Evolutionary conservation across 2,113 vertebrate genomes (phyloP).

Genomic region (Zosterops japonicus): DNA sequence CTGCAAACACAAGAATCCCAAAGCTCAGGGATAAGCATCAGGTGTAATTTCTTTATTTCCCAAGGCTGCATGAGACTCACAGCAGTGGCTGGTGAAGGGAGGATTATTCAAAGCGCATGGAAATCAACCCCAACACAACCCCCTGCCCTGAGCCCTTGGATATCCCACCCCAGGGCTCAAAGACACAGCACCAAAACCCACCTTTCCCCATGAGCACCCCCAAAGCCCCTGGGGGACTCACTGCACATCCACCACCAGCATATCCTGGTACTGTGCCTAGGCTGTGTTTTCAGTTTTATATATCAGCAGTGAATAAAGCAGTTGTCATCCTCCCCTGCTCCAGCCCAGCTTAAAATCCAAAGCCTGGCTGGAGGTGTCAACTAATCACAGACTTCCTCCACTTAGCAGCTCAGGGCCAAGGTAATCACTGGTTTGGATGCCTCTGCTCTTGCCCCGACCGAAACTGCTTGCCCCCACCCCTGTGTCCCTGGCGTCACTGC

Average conservation of each 20-base stretch:
- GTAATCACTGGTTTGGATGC: slow-evolving; percentile 58
- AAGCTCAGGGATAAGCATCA: not conserved
- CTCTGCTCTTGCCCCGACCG: slow-evolving; percentile 51
- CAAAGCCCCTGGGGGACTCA: rapidly evolving
- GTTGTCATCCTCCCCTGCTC: slow-evolving; percentile 35
- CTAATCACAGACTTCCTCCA: slow-evolving; percentile 67
- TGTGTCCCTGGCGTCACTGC: not conserved
- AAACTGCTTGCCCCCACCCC: slow-evolving; percentile 61
- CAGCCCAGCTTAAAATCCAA: slow-evolving; percentile 27
- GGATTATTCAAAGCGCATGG: not conserved
- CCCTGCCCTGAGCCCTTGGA: not conserved
- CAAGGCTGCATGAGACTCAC: not conserved
- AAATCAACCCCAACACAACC: not conserved
- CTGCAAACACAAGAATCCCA: not conserved
- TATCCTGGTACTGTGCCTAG: not conserved
- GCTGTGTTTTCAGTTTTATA: slow-evolving; percentile 6
- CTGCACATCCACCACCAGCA: rapidly evolving
- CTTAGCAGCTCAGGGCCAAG: slow-evolving; percentile 52
- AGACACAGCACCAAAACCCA: not conserved
- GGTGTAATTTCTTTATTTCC: not conserved
- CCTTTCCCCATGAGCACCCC: not conserved
- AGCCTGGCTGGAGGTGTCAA: slow-evolving; percentile 54
- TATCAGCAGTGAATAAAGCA: slow-evolving; percentile 48
- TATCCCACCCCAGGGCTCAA: not conserved
- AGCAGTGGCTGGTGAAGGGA: not conserved